Conservation (phyloP, 2,888 invertebrate genomes). For the Cotesia congregata region DNA sequence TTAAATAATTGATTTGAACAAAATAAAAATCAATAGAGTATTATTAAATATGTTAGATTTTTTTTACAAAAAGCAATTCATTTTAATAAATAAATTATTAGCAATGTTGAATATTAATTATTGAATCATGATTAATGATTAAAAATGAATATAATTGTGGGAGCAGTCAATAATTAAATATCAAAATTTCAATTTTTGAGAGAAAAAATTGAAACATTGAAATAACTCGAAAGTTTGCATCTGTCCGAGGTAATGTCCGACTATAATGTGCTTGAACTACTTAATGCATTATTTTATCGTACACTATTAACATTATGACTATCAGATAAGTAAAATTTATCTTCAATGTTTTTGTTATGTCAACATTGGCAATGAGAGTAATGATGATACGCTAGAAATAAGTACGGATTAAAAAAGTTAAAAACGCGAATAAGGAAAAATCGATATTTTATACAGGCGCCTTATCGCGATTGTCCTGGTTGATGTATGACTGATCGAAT, state of each 20-base stretch:
- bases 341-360: not conserved
- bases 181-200: too few species aligned
- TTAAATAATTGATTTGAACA: too few species aligned
- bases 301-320: not conserved
- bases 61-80: too few species aligned
- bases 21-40: too few species aligned
- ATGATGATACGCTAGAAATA: not conserved
- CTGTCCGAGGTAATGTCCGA: not conserved
- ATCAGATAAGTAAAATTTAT: not conserved
- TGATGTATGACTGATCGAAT: conserved; percentile 45
- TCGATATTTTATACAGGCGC: conserved; percentile 51
- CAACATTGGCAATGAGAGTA: not conserved
- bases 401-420: conserved; percentile 4
- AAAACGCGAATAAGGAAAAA: conserved; percentile 36
- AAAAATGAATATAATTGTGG: too few species aligned
- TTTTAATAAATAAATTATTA: too few species aligned
- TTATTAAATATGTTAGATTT: too few species aligned
- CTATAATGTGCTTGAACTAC: not conserved
- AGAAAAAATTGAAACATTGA: not conserved
- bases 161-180: too few species aligned
- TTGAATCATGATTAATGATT: too few species aligned
- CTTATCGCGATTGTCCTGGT: conserved; percentile 56
- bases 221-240: not conserved
- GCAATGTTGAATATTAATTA: too few species aligned
- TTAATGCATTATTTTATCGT: not conserved